Base-by-base conservation (phyloP, 2,888 invertebrate genomes). In the Diadromus collaris region DNA sequence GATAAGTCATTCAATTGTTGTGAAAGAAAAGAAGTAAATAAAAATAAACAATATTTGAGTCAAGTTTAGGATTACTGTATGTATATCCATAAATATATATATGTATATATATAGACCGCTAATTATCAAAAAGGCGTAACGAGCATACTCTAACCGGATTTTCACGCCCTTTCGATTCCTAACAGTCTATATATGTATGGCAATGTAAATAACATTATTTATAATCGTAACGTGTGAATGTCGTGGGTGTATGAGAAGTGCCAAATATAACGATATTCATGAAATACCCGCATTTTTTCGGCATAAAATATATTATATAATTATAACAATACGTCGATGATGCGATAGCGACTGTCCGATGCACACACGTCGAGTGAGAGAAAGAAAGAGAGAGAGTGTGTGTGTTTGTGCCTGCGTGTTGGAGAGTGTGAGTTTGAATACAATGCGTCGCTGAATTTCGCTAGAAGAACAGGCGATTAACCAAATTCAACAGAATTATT, bases 191-290 rank as follows among this genome's bases (percentile, higher is more conserved):
- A 51, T 13, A 64, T 41, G 64, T 68, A 80, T 75, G 64, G 54
- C 19, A 63, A 64, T 79, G 69, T 80, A 74, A 58, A 67, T 68
- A 71, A 61, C 60, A 76, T 79, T 65, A 69, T 69, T 68, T 69
- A 69, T 69, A 46, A 63, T 77, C 71, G 71, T 76, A 68, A 69
- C 27, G 70, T 46, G 46, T 63, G 69, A 7, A 48, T 71, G 65
- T 63, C 44, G 63, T 64, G 46, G n/a, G 68, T 60, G 75, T 61
- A 72, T 78, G 80, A 77, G 51, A 80, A 80, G 83, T 83, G 83
- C 83, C 83, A 83, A 83, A 83, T 76, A 68, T 76, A 24, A 79
- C 58, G 32, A 72, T 72, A 44, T 27, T 44, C 63, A 63, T 58
- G 69, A 69, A 60, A 68, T 48, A 75, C 38, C 58, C 54, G 58